These are phyloP conservation scores for Andrena hattorfiana DNA, from an alignment of 2,888 invertebrate genomes.

Conservation along the genomic window DNA sequence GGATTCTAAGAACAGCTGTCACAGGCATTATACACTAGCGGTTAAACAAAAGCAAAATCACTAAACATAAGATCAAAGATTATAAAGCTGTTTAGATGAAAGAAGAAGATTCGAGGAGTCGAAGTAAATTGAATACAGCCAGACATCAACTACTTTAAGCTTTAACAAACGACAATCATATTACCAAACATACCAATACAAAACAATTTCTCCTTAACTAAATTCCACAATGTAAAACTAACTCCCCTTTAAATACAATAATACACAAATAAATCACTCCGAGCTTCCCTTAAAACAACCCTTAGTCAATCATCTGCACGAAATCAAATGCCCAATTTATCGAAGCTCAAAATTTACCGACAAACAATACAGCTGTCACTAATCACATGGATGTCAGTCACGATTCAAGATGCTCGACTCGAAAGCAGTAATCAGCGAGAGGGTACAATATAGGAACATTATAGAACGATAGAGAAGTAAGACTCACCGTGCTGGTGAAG, in stretches of 20 bases:
- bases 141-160: not conserved
- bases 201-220: not conserved
- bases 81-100: not conserved
- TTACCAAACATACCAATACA: not conserved
- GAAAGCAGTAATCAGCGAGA: slow-evolving; percentile 31
- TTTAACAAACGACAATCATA: not conserved
- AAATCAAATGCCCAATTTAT: too few species aligned
- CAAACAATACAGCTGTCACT: too few species aligned
- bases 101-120: not conserved
- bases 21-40: not conserved
- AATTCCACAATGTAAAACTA: not conserved
- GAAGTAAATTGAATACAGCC: slow-evolving; percentile 13
- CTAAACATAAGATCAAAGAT: not conserved
- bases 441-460: slow-evolving; percentile 58
- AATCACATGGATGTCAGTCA: not conserved
- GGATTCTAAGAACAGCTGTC: not conserved
- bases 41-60: slow-evolving; percentile 15
- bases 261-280: too few species aligned
- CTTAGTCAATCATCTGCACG: too few species aligned
- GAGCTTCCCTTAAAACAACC: too few species aligned
- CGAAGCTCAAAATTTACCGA: too few species aligned
- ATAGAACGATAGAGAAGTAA: slow-evolving; percentile 73
- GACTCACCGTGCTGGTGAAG: slow-evolving; percentile 84
- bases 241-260: too few species aligned
- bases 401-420: slow-evolving; percentile 28